A percentile compares a stretch with the other conserved stretches of the same genome.
Conservation (phyloP, 2,797 vertebrate genomes). For the Trachops cirrhosus region DNA sequence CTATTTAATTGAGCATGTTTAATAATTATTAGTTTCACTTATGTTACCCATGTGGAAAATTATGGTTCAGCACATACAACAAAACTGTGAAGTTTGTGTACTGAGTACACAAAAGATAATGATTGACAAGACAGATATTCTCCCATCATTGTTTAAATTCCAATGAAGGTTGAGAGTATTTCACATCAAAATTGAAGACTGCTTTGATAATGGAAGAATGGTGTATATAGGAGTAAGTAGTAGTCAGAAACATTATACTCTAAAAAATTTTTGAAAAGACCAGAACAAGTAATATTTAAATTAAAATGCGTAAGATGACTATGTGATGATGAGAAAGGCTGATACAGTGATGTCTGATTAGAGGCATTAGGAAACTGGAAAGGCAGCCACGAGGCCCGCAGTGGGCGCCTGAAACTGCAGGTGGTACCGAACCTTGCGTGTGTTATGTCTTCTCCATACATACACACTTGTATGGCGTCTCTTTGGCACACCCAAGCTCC, state of each 20-base stretch:
- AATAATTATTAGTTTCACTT: neutral
- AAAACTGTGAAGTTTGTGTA: neutral
- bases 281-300: neutral
- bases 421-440: neutral
- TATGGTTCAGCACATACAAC: neutral
- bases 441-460: neutral
- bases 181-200: neutral
- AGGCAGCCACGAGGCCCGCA: neutral
- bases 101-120: neutral
- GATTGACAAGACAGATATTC: neutral
- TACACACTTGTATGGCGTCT: neutral
- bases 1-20: neutral
- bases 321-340: neutral
- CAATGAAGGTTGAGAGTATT: neutral
- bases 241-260: neutral
- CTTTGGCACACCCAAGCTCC: neutral
- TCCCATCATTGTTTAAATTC: neutral
- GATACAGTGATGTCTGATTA: neutral
- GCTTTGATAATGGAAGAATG: neutral
- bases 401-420: neutral
- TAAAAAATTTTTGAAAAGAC: neutral
- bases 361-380: neutral
- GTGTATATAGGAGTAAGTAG: neutral
- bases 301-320: neutral
- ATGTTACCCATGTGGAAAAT: neutral